Percentiles rank a stretch among this genome's conserved stretches.
Conservation (phyloP, 37 sponge, comb jelly and placozoan genomes). For the Halichondria panicea region DNA sequence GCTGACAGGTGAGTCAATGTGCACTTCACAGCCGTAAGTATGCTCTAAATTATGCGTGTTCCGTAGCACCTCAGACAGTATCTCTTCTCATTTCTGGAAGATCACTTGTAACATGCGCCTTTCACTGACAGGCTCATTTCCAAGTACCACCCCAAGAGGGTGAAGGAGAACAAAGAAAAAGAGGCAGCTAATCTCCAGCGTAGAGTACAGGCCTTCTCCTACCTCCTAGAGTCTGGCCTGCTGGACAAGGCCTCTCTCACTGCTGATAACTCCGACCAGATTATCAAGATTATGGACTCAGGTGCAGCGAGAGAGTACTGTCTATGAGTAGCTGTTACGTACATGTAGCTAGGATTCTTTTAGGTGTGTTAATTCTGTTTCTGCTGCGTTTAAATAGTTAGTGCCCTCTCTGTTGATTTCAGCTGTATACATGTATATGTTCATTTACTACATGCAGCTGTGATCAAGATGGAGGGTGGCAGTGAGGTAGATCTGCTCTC, state of each 20-base stretch:
- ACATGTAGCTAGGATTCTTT: no score
- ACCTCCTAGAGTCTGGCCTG: conserved; percentile 29
- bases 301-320: conserved; percentile 25
- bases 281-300: conserved; percentile 54
- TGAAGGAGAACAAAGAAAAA: conserved; percentile 9
- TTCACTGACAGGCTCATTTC: conserved; percentile 44
- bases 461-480: conserved; percentile 83
- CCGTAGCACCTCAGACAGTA: neutral
- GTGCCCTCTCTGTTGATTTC: no score
- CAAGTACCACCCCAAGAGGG: conserved; percentile 67
- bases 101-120: neutral
- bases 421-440: conserved; percentile 4
- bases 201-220: conserved; percentile 39
- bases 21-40: neutral
- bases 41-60: neutral
- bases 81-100: no score
- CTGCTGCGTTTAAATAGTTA: neutral
- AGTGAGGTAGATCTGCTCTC: conserved; percentile 58
- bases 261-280: conserved; percentile 5
- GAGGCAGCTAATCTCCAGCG: conserved; percentile 20
- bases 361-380: no score
- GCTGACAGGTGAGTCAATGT: no score
- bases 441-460: conserved; percentile 40
- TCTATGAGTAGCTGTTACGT: no score
- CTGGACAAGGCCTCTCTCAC: conserved; percentile 40